phyloP scores from a whole-genome alignment of 2,113 vertebrate species.

The Empidonax traillii region DNA sequence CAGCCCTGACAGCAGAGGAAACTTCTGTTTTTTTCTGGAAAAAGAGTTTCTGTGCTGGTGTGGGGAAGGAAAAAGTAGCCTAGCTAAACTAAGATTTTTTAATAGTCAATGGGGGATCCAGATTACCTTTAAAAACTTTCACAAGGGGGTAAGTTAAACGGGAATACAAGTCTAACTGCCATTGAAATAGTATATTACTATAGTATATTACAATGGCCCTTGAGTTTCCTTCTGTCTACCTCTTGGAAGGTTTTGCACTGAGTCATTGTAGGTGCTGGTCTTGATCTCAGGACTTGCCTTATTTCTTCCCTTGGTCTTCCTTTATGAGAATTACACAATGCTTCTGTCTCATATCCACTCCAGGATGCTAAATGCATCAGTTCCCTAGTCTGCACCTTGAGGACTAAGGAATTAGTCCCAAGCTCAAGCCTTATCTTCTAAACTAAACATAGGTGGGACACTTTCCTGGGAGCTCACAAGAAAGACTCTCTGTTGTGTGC shows the following conservation, averaged over 20 bases:
- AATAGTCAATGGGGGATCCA: background rate
- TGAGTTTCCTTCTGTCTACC: background rate
- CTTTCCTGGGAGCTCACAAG: background rate
- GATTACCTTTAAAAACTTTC: background rate
- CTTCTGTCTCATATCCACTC: background rate
- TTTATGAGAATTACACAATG: background rate
- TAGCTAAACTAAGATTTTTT: background rate
- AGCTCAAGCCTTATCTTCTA: background rate
- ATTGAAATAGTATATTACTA: background rate
- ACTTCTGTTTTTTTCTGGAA: background rate
- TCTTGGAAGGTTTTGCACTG: background rate
- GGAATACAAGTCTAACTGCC: background rate
- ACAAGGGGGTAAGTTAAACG: background rate
- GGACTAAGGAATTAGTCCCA: background rate
- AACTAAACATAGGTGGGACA: background rate
- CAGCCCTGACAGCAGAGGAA: background rate
- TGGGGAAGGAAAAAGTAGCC: too few relatives aligned
- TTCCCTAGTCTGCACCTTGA: background rate
- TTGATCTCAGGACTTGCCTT: background rate
- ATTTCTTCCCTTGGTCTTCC: background rate
- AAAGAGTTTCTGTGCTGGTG: background rate
- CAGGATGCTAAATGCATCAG: background rate
- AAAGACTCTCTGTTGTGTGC: too few relatives aligned
- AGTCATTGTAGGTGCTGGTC: background rate
- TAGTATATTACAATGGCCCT: too few relatives aligned